Evolutionary conservation across 2,888 invertebrate species (phyloP).

Genomic region (Sarcophaga variegata): DNA sequence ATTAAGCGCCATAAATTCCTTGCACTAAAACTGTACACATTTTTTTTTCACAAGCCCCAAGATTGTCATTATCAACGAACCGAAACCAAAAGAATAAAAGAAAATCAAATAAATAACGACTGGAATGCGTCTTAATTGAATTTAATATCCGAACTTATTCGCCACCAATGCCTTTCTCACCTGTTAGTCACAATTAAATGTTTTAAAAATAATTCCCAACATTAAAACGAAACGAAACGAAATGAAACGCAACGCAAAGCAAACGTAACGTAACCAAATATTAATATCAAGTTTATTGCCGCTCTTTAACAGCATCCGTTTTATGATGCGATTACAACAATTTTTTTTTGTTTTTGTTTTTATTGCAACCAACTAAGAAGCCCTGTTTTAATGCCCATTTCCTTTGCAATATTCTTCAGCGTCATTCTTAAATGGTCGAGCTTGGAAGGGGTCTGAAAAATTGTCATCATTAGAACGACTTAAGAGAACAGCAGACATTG

Average conservation of each 20-base stretch:
- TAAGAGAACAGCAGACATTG: conserved; percentile 63
- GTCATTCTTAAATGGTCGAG: conserved; percentile 25
- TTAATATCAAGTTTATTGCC: conserved; percentile 48
- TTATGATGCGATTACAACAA: conserved; percentile 44
- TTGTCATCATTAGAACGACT: conserved; percentile 59
- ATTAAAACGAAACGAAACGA: conserved; percentile 36
- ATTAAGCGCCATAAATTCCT: too few species aligned
- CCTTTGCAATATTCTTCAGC: neutral
- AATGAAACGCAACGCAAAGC: too few species aligned
- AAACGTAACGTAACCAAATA: conserved; percentile 23
- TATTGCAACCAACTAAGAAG: neutral
- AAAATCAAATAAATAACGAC: neutral
- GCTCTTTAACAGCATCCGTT: conserved; percentile 66
- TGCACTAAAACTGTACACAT: too few species aligned
- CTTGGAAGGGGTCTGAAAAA: conserved; percentile 27
- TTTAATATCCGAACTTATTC: neutral
- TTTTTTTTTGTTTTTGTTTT: conserved; percentile 13
- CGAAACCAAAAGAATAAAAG: neutral
- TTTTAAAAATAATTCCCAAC: conserved; percentile 10
- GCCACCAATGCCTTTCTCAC: conserved; percentile 1
- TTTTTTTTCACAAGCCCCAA: too few species aligned
- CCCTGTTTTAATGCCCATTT: conserved; percentile 27
- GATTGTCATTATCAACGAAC: neutral
- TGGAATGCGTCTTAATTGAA: conserved; percentile 12
- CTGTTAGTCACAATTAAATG: conserved; percentile 12